Evolutionary conservation across 2,797 vertebrate genomes (phyloP).

Genomic region (Amblyopsis hoosieri): DNA sequence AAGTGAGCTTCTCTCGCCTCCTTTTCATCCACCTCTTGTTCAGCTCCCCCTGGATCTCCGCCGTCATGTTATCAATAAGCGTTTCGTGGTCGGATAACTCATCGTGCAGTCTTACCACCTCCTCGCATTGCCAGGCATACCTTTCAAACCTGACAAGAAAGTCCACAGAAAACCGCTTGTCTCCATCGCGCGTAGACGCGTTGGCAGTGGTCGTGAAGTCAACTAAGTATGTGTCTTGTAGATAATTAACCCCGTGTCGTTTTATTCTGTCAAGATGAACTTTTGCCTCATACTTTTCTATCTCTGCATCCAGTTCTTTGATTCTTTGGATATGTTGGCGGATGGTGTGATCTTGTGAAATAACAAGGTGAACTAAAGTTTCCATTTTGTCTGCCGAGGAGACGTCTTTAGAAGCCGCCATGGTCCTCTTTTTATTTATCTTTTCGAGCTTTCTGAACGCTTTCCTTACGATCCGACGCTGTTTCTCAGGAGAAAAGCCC

Average conservation of each 20-base stretch:
- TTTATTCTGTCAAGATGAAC: slow-evolving; percentile 89
- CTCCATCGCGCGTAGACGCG: slow-evolving; percentile 13
- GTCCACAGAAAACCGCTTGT: slow-evolving; percentile 28
- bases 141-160: slow-evolving; percentile 74
- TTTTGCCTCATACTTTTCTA: slow-evolving; percentile 87
- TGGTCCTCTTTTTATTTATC: slow-evolving; percentile 83
- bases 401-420: slow-evolving; percentile 69
- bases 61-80: slow-evolving; percentile 80
- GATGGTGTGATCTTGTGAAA: slow-evolving; percentile 95
- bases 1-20: slow-evolving; percentile 79
- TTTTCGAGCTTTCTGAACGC: slow-evolving; percentile 95
- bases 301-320: slow-evolving; percentile 88
- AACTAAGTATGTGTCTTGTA: slow-evolving; percentile 92
- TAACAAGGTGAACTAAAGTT: slow-evolving; percentile 90
- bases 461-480: slow-evolving; percentile 90
- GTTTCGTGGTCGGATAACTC: slow-evolving; percentile 84
- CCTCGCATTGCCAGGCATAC: slow-evolving; percentile 80
- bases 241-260: slow-evolving; percentile 90
- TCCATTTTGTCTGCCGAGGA: slow-evolving; percentile 85
- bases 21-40: slow-evolving; percentile 91
- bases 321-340: slow-evolving; percentile 92
- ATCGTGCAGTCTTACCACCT: slow-evolving; percentile 83
- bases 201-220: slow-evolving; percentile 54
- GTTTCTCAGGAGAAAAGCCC: slow-evolving; percentile 82
- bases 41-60: slow-evolving; percentile 89